Percentiles rank a stretch among this genome's conserved stretches.
These are phyloP conservation scores for Machimus atricapillus DNA, from an alignment of 2,888 invertebrate species.

Conservation along the genomic window DNA sequence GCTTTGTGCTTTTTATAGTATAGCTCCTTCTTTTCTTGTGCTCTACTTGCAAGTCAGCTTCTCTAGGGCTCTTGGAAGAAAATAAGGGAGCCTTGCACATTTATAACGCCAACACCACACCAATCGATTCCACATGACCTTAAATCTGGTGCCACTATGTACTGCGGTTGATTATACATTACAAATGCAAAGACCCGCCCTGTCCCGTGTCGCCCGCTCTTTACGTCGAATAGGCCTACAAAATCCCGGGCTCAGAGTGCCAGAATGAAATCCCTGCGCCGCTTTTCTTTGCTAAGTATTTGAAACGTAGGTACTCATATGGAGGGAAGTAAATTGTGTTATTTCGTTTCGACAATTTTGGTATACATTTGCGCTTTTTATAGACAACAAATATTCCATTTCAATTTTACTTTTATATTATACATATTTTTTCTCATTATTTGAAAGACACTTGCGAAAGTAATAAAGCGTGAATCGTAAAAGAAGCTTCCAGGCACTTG, in stretches of 20 bases:
- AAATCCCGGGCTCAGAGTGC: neutral
- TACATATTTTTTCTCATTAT: neutral
- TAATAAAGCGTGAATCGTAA: neutral
- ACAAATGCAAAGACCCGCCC: neutral
- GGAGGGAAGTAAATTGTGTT: neutral
- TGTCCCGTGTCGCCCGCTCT: neutral
- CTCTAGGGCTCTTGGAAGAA: constrained; percentile 2
- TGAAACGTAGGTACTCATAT: neutral
- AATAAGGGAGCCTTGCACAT: neutral
- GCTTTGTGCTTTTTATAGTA: constrained; percentile 28
- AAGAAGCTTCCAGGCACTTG: neutral
- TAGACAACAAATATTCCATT: neutral
- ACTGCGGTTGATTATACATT: constrained; percentile 5
- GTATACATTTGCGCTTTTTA: neutral
- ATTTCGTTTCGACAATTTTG: neutral
- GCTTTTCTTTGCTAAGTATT: neutral
- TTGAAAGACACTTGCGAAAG: neutral
- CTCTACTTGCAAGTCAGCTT: neutral
- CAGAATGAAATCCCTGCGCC: neutral
- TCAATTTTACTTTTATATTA: neutral
- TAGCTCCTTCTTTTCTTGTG: neutral
- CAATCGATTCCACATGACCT: constrained; percentile 30
- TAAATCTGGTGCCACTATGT: constrained; percentile 35
- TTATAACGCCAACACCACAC: constrained; percentile 1
- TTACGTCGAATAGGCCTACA: neutral